Base-by-base conservation (phyloP, 2,888 invertebrate genomes). In the Diplazon laetatorius region DNA sequence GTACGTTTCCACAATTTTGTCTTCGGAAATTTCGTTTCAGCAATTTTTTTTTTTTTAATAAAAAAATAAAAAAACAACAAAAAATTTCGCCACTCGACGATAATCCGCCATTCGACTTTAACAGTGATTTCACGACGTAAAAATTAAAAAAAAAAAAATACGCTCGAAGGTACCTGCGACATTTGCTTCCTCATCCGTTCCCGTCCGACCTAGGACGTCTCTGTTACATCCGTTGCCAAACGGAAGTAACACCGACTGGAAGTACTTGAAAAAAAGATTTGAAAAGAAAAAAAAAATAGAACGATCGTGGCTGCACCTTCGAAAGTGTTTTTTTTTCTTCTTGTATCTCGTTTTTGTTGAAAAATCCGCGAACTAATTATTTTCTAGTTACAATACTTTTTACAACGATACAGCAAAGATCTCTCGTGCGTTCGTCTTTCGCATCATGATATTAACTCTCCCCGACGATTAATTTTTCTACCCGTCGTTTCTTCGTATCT, bases 331-430 rank as follows among this genome's bases (percentile, higher is more conserved):
- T 48, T 59, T n/a, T n/a, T n/a, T n/a, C n/a, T n/a, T n/a, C n/a
- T n/a, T n/a, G n/a, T n/a, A n/a, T n/a, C n/a, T n/a, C n/a, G n/a
- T n/a, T n/a, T n/a, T n/a, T n/a, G n/a, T n/a, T n/a, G n/a, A n/a
- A n/a, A 20, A 35, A 60, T 66, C 48, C 60, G 55, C 68, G 16
- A 57, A 62, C 39, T 66, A 72, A 60, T 66, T 57, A 77, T 62
- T 37, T 8, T 63, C 63, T 63, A 62, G 63, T 57, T 63, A 69
- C 44, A 68, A n/a, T 78, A 63, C 70, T 80, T 78, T 75, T 74
- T 72, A 76, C 79, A 79, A 78, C 57, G 52, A 72, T 62, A 39
- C 57, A 59, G 73, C 70, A 60, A 55, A 52, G 65, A 62, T 30
- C 39, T 44, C 10, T 22, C 22, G 12, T 48, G 52, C 63, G 55